Percentiles rank a stretch among this genome's conserved stretches.
phyloP scores from a whole-genome alignment of 92 coral and sea anemone species.

The Zoanthus gigantus region DNA sequence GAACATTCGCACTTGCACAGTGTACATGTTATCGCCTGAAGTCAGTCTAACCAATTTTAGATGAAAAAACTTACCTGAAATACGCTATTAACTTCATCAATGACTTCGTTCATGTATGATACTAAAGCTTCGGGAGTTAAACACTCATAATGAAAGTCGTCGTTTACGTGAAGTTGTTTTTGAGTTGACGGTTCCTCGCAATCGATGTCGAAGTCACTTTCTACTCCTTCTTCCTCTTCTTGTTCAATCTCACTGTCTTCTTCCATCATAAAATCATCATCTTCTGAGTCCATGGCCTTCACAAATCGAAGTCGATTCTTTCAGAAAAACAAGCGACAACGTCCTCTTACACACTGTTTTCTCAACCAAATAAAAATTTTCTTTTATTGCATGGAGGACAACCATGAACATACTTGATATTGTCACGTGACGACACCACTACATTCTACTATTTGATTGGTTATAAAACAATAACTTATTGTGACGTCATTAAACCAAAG shows the following conservation, averaged over 20 bases:
- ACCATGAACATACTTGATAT: constrained; percentile 71
- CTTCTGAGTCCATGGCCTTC: constrained; percentile 89
- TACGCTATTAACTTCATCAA: constrained; percentile 97
- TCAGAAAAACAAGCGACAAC: not conserved
- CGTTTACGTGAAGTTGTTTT: constrained; percentile 85
- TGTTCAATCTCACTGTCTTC: constrained; percentile 82
- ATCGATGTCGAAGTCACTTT: constrained; percentile 94
- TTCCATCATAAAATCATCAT: constrained; percentile 87
- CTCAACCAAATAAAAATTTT: constrained; percentile 33
- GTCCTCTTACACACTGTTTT: not conserved
- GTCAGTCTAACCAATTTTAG: no score
- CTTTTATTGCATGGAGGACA: constrained; percentile 77
- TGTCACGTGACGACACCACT: constrained; percentile 80
- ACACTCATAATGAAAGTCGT: constrained; percentile 98
- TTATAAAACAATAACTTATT: constrained; percentile 49
- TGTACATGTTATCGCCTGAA: not conserved
- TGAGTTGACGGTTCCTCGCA: constrained; percentile 94
- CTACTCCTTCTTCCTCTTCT: constrained; percentile 87
- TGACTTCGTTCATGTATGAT: constrained; percentile 93
- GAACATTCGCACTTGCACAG: not conserved
- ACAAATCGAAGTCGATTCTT: not conserved
- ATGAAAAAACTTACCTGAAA: constrained; percentile 82
- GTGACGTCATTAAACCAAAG: constrained; percentile 37
- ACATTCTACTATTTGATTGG: constrained; percentile 66
- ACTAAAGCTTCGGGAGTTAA: constrained; percentile 97